A percentile compares a stretch with the other conserved stretches of the same genome.
Conservation (phyloP, 92 coral and sea anemone genomes). For the Palythoa caribaeorum region DNA sequence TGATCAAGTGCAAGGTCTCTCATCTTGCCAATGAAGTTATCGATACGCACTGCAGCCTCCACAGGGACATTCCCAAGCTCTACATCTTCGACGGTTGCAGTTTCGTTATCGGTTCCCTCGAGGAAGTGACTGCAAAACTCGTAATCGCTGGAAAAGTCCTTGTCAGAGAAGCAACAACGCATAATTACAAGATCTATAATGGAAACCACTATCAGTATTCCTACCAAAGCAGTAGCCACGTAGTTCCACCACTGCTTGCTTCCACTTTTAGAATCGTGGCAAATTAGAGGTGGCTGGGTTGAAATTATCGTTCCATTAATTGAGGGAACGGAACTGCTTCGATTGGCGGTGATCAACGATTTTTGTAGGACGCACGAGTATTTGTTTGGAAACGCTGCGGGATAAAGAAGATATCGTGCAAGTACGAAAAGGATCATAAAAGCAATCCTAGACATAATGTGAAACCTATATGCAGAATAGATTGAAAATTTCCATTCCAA, state of each 20-base stretch:
- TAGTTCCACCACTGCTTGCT: constrained; percentile 15
- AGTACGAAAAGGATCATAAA: background rate
- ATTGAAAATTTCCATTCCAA: background rate
- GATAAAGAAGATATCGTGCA: background rate
- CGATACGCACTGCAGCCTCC: background rate
- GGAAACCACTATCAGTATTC: background rate
- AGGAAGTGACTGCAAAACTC: constrained; percentile 12
- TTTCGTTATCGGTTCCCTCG: background rate
- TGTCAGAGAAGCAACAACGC: background rate
- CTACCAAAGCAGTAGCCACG: background rate
- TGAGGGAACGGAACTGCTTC: background rate
- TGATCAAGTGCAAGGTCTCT: too few relatives aligned
- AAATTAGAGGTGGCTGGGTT: background rate
- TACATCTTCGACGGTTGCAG: background rate
- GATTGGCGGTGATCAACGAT: background rate
- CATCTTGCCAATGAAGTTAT: background rate
- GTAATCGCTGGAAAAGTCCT: background rate
- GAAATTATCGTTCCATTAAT: background rate
- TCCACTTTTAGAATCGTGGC: background rate
- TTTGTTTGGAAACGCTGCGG: background rate
- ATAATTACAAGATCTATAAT: background rate
- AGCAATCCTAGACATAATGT: background rate
- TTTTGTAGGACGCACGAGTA: background rate
- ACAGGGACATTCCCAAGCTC: constrained; percentile 13
- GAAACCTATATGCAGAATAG: background rate